These are phyloP conservation scores for Channa maculata DNA, from an alignment of 2,113 vertebrate species.

Conservation along the genomic window DNA sequence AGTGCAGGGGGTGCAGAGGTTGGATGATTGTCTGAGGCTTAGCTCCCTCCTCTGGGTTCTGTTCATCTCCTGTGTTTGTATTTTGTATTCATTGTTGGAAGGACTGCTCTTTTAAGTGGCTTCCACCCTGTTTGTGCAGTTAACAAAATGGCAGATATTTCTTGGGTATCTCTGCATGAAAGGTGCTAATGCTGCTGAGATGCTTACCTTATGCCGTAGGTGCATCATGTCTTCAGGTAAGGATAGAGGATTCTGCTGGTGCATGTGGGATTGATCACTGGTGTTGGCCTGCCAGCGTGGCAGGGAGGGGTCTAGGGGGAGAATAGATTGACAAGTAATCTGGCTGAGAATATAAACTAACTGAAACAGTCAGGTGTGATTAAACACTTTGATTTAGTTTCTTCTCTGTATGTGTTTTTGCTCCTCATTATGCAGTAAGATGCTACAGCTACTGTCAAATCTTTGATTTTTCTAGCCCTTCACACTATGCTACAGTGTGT, in stretches of 20 bases:
- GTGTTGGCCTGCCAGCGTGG: constrained; percentile 1
- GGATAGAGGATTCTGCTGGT: background rate
- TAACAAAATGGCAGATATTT: background rate
- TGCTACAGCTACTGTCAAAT: background rate
- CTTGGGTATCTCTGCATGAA: constrained; percentile 18
- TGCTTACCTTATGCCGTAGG: constrained; percentile 15
- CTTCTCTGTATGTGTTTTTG: background rate
- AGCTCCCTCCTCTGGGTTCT: constrained; percentile 27
- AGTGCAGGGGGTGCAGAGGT: constrained; percentile 52
- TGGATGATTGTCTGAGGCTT: constrained; percentile 60
- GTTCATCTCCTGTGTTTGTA: constrained; percentile 19
- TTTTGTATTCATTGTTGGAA: background rate
- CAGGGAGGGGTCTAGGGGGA: background rate
- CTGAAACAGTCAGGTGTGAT: constrained; percentile 33
- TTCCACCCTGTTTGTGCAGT: background rate
- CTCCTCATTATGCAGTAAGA: background rate
- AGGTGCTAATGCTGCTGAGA: background rate
- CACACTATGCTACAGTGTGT: background rate
- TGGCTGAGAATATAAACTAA: background rate
- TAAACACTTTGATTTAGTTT: constrained; percentile 13
- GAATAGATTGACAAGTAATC: constrained; percentile 46
- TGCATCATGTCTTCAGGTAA: constrained; percentile 20
- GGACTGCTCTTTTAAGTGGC: constrained; percentile 4
- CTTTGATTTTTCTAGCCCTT: background rate
- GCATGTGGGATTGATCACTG: constrained; percentile 14